Evolutionary conservation across 1,140 invertebrate genomes (phyloP).

Genomic region (Pectinophora gossypiella): DNA sequence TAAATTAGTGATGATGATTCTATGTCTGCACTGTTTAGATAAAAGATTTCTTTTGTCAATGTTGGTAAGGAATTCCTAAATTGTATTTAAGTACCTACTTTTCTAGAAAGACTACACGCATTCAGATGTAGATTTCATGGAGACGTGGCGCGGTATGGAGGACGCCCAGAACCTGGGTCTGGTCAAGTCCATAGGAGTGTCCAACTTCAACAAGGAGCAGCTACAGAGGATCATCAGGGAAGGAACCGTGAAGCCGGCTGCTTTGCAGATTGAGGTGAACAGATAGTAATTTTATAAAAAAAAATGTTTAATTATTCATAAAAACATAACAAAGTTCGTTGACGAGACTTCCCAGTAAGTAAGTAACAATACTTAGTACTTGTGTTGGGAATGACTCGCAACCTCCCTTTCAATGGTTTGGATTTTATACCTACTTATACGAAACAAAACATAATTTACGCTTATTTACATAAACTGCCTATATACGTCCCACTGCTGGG

Average conservation of each 20-base stretch:
- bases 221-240: slow-evolving; percentile 82
- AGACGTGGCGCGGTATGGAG: slow-evolving; percentile 87
- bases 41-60: no score
- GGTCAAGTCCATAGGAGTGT: slow-evolving; percentile 87
- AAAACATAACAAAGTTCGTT: no score
- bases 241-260: slow-evolving; percentile 67
- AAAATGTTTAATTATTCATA: slow-evolving; percentile 8
- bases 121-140: slow-evolving; percentile 71
- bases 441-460: no score
- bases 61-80: no score
- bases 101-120: slow-evolving; percentile 58
- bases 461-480: no score
- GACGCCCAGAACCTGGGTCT: slow-evolving; percentile 81
- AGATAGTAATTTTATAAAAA: no score
- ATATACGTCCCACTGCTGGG: no score
- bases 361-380: background rate
- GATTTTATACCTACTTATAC: no score
- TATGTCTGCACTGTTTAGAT: background rate
- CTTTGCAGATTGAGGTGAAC: slow-evolving; percentile 72
- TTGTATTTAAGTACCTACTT: no score
- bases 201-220: slow-evolving; percentile 91
- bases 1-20: no score
- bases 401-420: background rate
- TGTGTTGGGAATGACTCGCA: no score
- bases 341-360: background rate